These are phyloP conservation scores for Nyctereutes procyonoides DNA, from an alignment of 2,113 vertebrate species.

Conservation along the genomic window DNA sequence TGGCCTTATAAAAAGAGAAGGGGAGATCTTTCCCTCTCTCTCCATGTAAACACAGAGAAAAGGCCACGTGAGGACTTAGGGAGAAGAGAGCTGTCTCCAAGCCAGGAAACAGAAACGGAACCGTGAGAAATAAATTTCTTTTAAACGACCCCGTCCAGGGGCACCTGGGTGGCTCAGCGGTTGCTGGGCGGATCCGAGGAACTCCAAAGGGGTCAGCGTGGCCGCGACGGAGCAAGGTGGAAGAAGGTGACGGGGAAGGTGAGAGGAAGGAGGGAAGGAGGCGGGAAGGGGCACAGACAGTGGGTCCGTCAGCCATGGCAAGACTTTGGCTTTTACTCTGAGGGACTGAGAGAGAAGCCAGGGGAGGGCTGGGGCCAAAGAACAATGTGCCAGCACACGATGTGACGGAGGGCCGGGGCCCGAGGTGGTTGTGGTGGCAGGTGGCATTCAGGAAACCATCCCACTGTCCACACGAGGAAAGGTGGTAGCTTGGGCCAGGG, in stretches of 20 bases:
- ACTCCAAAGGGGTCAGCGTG: neutral
- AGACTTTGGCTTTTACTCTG: neutral
- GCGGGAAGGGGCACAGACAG: neutral
- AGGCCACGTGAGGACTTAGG: neutral
- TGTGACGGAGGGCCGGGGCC: neutral
- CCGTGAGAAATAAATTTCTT: neutral
- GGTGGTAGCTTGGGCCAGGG: neutral
- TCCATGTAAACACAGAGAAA: neutral
- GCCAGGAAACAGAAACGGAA: neutral
- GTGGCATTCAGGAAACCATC: neutral
- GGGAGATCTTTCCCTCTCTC: neutral
- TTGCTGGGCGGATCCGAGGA: neutral
- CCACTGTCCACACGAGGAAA: neutral
- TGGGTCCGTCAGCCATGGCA: neutral
- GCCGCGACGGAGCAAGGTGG: neutral
- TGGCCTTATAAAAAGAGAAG: neutral
- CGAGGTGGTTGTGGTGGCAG: neutral
- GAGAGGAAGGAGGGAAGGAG: neutral
- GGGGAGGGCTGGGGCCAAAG: neutral
- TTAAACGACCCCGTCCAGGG: neutral
- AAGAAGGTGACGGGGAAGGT: rapidly evolving
- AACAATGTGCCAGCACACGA: rapidly evolving
- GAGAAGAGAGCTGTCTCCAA: neutral
- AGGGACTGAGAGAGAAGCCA: neutral
- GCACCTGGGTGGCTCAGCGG: no score